These are phyloP conservation scores for Hippoglossus stenolepis DNA, from an alignment of 2,113 vertebrate genomes.

Conservation along the genomic window DNA sequence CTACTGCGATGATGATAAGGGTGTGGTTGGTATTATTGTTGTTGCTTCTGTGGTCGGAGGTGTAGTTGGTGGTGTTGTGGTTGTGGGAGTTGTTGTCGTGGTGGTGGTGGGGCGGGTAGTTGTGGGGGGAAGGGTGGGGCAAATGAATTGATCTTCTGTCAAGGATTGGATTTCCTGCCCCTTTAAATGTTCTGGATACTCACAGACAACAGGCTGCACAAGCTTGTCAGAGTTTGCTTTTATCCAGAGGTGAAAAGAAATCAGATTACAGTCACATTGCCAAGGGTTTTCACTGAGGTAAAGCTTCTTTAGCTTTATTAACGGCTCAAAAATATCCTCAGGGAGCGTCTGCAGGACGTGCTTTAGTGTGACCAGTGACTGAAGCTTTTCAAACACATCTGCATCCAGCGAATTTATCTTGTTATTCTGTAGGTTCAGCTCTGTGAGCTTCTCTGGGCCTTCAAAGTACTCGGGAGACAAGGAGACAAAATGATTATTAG, in stretches of 20 bases:
- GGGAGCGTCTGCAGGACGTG: conserved; percentile 76
- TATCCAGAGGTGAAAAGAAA: conserved; percentile 75
- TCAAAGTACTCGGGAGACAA: conserved; percentile 77
- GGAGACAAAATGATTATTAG: conserved; percentile 77
- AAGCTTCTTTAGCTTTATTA: conserved; percentile 74
- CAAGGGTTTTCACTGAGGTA: conserved; percentile 84
- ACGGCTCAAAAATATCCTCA: conserved; percentile 61
- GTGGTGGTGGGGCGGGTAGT: conserved; percentile 24
- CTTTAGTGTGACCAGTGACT: conserved; percentile 73
- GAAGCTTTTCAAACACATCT: conserved; percentile 71
- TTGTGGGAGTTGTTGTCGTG: not conserved
- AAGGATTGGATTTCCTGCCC: conserved; percentile 64
- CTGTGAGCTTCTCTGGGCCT: conserved; percentile 75
- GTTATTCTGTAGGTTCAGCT: conserved; percentile 81
- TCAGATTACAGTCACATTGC: conserved; percentile 87
- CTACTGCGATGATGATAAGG: conserved; percentile 67
- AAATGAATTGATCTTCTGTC: conserved; percentile 73
- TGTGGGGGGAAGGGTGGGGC: conserved; percentile 48
- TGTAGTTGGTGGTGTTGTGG: not conserved
- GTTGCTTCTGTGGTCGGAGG: not conserved
- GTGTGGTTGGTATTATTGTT: not conserved
- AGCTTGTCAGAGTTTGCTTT: conserved; percentile 61
- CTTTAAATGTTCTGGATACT: conserved; percentile 71
- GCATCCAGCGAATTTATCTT: conserved; percentile 67
- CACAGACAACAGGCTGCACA: conserved; percentile 66